These are phyloP conservation scores for Pangasianodon gigas DNA, from an alignment of 2,113 vertebrate genomes.

Conservation along the genomic window DNA sequence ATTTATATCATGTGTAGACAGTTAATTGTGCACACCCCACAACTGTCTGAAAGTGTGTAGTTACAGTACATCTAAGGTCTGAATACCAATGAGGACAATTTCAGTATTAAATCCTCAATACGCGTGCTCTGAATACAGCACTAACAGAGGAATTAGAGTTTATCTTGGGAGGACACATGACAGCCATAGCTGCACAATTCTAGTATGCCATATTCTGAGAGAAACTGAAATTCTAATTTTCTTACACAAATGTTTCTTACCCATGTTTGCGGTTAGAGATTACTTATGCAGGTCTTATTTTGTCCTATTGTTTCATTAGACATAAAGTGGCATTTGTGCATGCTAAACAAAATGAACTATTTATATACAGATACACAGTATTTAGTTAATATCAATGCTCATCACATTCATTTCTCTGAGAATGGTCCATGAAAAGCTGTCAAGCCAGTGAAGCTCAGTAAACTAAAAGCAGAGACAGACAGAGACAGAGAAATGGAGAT, in stretches of 20 bases:
- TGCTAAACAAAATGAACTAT: not conserved
- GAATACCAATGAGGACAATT: not conserved
- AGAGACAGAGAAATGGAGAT: conserved; percentile 2
- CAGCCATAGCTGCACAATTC: not conserved
- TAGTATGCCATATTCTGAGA: not conserved
- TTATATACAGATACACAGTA: not conserved
- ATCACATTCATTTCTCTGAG: not conserved
- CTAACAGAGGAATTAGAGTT: not conserved
- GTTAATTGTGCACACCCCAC: not conserved
- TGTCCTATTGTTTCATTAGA: not conserved
- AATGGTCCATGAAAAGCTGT: not conserved
- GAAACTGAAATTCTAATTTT: no score
- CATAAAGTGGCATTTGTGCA: not conserved
- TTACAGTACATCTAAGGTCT: not conserved
- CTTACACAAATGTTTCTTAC: no score
- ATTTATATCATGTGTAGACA: not conserved
- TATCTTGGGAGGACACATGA: not conserved
- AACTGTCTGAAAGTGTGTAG: not conserved
- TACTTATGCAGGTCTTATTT: not conserved
- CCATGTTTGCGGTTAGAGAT: not conserved
- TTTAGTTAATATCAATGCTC: not conserved
- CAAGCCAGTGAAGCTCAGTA: not conserved
- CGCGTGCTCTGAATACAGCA: not conserved
- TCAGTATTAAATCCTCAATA: not conserved
- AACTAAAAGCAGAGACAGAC: not conserved